These are phyloP conservation scores for Polydrusus tereticollis DNA, from an alignment of 2,888 invertebrate species.

Conservation along the genomic window DNA sequence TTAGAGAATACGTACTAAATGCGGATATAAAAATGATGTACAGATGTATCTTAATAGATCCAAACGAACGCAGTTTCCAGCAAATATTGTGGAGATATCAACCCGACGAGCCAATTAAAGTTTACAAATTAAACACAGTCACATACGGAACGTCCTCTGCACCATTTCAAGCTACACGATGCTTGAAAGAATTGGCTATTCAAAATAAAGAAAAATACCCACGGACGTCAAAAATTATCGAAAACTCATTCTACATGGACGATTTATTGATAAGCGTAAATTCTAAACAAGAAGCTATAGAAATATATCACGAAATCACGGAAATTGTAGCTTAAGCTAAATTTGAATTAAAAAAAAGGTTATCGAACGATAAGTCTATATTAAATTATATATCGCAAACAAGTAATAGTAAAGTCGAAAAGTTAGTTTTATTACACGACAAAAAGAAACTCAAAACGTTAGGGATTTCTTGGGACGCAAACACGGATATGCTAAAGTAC, in stretches of 20 bases:
- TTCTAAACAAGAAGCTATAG: neutral
- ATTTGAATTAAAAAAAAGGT: neutral
- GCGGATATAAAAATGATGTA: neutral
- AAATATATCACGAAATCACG: neutral
- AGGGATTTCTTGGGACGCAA: too few relatives aligned
- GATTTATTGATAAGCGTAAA: neutral
- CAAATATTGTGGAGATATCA: neutral
- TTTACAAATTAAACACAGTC: neutral
- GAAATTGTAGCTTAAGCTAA: neutral
- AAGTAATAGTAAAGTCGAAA: neutral
- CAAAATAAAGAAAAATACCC: neutral
- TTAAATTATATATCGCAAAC: neutral
- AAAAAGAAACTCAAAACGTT: too few relatives aligned
- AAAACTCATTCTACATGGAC: neutral
- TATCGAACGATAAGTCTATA: neutral
- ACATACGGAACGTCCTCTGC: neutral
- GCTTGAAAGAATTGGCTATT: neutral
- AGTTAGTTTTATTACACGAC: neutral
- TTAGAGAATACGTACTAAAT: neutral
- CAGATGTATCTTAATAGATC: neutral
- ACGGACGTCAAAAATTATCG: neutral
- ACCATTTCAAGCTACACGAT: neutral
- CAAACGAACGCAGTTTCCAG: neutral
- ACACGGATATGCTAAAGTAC: too few relatives aligned
- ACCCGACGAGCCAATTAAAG: neutral